Percentiles rank a stretch among this genome's conserved stretches.
These are phyloP conservation scores for Sus cebifrons DNA, from an alignment of 2,797 vertebrate species.

Conservation along the genomic window DNA sequence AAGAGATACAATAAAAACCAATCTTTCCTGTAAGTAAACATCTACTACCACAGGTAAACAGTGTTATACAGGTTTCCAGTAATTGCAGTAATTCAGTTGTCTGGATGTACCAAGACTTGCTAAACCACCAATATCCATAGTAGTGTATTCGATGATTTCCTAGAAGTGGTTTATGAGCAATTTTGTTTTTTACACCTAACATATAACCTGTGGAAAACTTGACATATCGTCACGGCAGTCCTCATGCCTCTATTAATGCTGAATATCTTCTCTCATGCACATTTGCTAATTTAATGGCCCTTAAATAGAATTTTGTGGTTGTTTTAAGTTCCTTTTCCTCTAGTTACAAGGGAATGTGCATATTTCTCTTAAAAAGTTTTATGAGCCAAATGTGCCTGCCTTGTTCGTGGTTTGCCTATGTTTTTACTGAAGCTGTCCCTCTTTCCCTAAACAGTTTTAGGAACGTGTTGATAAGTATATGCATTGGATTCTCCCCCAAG, in stretches of 20 bases:
- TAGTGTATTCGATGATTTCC: neutral
- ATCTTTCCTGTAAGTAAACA: neutral
- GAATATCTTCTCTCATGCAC: neutral
- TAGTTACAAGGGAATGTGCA: neutral
- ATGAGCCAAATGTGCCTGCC: neutral
- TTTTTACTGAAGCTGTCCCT: neutral
- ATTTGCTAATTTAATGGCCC: neutral
- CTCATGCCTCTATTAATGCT: fast-evolving
- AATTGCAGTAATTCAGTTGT: neutral
- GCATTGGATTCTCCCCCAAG: fast-evolving
- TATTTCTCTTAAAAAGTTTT: neutral
- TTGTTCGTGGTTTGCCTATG: neutral
- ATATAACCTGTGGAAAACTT: neutral
- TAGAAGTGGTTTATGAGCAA: neutral
- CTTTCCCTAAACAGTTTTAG: neutral
- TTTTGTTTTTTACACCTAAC: neutral
- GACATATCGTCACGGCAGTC: neutral
- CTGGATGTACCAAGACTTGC: neutral
- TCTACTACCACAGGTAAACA: neutral
- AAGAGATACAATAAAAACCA: neutral
- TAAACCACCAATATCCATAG: neutral
- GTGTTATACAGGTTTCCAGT: neutral
- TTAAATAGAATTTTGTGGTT: neutral
- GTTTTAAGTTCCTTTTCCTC: neutral
- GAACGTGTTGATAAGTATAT: neutral